Base-by-base conservation (phyloP, 2,888 invertebrate species). In the Theodoxus fluviatilis region DNA sequence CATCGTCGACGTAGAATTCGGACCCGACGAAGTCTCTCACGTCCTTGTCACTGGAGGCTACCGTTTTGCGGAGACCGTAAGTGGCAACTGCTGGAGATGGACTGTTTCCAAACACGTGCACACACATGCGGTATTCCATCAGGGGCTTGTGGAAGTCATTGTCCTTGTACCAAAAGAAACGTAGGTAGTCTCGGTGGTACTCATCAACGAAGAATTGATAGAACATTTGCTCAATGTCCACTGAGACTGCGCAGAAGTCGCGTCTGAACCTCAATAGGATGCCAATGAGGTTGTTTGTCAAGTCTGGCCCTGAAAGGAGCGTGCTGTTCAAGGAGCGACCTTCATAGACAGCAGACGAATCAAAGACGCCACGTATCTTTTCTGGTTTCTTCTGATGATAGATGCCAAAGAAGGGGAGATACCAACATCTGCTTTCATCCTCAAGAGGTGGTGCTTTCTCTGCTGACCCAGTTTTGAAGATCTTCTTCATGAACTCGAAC, bases 1-100 rank as follows among this genome's bases (percentile, higher is more conserved):
- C 75, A 52, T 78, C 76, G 64, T 78, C 76, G 3, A 78, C 72
- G 67, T 78, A 78, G 69, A 76, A 78, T 52, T 75, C 47, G 0
- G 57, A 49, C 4, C 66, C 43, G 6, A 78, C 73, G 49, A 76
- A 74, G 7, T 72, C 25, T 12, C 55, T 59, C 2, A 74, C 72
- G 33, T 77, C 72, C 4, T 15, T 9, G 22, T 72, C 73, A 22
- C 47, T 63, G 3, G 18, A 28, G 31, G 69, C 28, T 12, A 68
- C 76, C 28, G 70, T 63, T 25, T 55, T 63, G 4, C 72, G 31
- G n/a, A 77, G 67, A 2, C 74, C 75, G 37, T 71, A 74, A 0
- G 71, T 75, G 3, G 74, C 76, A 15, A 76, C 70, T 2, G 75
- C 76, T 7, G 76, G 77, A 6, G 76, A 78, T 25, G 78, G 72